Base-by-base conservation (phyloP, 2,113 vertebrate species). In the Pipa parva region DNA sequence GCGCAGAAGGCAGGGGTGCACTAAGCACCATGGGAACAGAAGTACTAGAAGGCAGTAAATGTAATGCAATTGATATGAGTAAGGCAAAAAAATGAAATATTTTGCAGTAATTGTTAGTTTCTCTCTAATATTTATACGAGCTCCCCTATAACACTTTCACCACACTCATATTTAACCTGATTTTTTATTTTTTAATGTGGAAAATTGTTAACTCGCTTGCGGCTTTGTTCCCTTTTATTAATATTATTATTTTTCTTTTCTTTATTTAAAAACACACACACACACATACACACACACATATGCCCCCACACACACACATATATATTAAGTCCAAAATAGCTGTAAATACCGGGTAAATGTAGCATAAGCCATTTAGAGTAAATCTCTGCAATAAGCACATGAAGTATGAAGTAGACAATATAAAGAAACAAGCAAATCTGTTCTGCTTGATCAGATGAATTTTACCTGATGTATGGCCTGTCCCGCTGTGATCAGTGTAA, bases 401-500 rank as follows among this genome's bases (percentile, higher is more conserved):
- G 36, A 88, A 83, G 81, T 59, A 33, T 37, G 28, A 59, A 59
- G 58, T 50, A 49, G 13, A 66, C 54, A 66, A 58, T 26, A 25
- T 39, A 18, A 17, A 31, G 52, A 57, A 46, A 66, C 54, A 67
- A 67, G 48, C 46, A 69, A 61, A 52, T 51, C 13, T 61, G 33
- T 61, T 50, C 58, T 42, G 66, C 80, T 63, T 77, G 77, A 87
- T 88, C 88, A 85, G 88, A 88, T 80, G 86, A 84, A 85, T 89
- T 90, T 88, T 86, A 84, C 83, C 84, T 84, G 80, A 85, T 87
- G 88, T 89, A 78, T 74, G 85, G n/a, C 85, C 76, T 87, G 83
- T 82, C 81, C 80, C 73, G 83, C 85, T 93, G 81, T 89, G 86
- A 89, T 90, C 91, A 86, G 83, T 90, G 76, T 85, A 95, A 87